A percentile compares a stretch with the other conserved stretches of the same genome.
phyloP scores from a whole-genome alignment of 2,797 vertebrate species.

The Otolemur crassicaudatus region DNA sequence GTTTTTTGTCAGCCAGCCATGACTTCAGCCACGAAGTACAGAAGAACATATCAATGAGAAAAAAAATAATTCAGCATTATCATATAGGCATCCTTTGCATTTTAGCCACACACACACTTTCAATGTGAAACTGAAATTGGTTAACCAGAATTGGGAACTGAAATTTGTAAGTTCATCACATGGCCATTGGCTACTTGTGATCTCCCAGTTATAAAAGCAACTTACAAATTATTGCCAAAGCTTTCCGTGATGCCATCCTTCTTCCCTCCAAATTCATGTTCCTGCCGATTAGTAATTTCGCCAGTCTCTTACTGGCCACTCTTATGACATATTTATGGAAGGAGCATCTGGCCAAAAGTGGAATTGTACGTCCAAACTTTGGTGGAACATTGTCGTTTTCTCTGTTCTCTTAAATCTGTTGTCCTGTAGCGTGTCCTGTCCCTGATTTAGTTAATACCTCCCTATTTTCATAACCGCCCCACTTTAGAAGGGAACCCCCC shows the following conservation, averaged over 20 bases:
- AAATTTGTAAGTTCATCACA: conserved; percentile 71
- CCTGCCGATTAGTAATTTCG: conserved; percentile 65
- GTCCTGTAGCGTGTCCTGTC: conserved; percentile 84
- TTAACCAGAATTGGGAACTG: conserved; percentile 72
- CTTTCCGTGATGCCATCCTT: conserved; percentile 74
- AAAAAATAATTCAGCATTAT: conserved; percentile 51
- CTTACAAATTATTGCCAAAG: conserved; percentile 64
- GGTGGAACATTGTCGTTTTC: conserved; percentile 79
- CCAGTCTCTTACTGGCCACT: conserved; percentile 64
- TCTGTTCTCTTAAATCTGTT: conserved; percentile 85
- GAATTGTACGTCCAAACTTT: conserved; percentile 85
- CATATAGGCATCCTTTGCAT: not conserved
- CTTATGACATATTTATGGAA: conserved; percentile 75
- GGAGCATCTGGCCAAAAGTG: conserved; percentile 78
- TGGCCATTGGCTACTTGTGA: conserved; percentile 63
- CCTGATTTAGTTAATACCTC: conserved; percentile 76
- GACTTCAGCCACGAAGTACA: conserved; percentile 58
- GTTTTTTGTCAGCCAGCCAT: conserved; percentile 70
- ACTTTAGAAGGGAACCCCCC: conserved; percentile 79
- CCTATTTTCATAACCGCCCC: conserved; percentile 79
- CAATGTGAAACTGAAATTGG: conserved; percentile 51
- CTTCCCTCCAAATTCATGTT: conserved; percentile 71
- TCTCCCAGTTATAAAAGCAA: conserved; percentile 58
- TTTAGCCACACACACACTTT: conserved; percentile 42
- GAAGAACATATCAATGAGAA: conserved; percentile 33